Base-by-base conservation (phyloP, 2,888 invertebrate genomes). In the Zygaena filipendulae region DNA sequence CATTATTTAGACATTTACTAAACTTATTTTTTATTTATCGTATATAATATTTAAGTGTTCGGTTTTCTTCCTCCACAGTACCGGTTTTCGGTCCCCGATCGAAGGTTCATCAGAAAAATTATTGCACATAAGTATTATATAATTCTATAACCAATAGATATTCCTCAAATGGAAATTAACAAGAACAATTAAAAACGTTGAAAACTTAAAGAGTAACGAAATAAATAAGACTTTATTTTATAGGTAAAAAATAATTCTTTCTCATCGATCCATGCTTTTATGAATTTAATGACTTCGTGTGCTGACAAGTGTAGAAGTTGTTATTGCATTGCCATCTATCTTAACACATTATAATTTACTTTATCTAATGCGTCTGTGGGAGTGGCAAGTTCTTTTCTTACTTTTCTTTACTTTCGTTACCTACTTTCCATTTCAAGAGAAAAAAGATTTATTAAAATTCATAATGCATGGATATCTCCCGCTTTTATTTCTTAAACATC, bases 151-250 rank as follows among this genome's bases (percentile, higher is more conserved):
- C 70, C 52, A 61, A 72, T 77, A 75, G 74, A 77, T 52, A 72
- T 70, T 70, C 67, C 68, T 70, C n/a, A n/a, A n/a, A 75, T 69
- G 66, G 62, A 75, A 75, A 75, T 56, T 68, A 79, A 79, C 77
- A 59, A 68, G 75, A 77, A 75, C 72, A 72, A 67, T 75, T 64
- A 75, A 74, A 74, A 72, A 71, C 63, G 67, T 72, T 50, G 64
- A 64, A 75, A 75, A 75, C 75, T 75, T 77, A 74, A 74, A 77
- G 59, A 68, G 63, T 69, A 77, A 77, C 77, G 60, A 75, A 77
- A 77, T 75, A 77, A 77, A 77, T 77, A 77, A 52, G n/a, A n/a
- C 45, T 56, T 63, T 62, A 57, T 53, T 50, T 56, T 51, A 44
- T 42, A 49, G 48, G 45, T 43, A 49, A 57, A 59, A 55, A 59